Base-by-base conservation (phyloP, 2,888 invertebrate species). In the Leptogaster cylindrica region DNA sequence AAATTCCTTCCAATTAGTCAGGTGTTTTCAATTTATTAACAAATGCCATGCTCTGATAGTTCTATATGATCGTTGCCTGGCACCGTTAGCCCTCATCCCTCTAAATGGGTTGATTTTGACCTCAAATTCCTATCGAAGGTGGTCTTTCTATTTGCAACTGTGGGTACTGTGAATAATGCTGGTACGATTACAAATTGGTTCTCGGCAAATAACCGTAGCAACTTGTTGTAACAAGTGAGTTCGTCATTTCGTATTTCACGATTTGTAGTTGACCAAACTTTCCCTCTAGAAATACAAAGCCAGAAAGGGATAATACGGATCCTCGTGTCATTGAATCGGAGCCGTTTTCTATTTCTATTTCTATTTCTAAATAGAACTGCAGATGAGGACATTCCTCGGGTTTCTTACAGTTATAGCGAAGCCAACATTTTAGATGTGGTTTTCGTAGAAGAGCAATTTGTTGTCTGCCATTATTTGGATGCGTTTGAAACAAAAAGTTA, bases 161-260 rank as follows among this genome's bases (percentile, higher is more conserved):
- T 23, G 61, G 44, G 61, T 41, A 14, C 5, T 27, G 10, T 14
- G 28, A 61, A 61, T 36, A 8, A 33, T n/a, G 55, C 55, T 55
- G 55, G 55, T 39, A 16, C 12, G 12, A 23, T 20, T 18, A 4
- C 5, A 2, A 5, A 18, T 18, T 31, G 16, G 31, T 20, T 36
- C 23, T 25, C 8, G 16, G n/a, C n/a, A n/a, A n/a, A n/a, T n/a
- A n/a, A 44, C 12, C 27, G 3, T 16, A 6, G 33, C 33, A 64
- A 48, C 28, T 64, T 48, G 64, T 48, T 64, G 64, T 36, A 64
- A 64, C 64, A 64, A 64, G 64, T 64, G 64, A 48, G 36, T 48
- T 46, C 12, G 27, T 27, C 20, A 28, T 18, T 55, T 46, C 20
- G n/a, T n/a, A n/a, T n/a, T 55, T 41, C 23, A 8, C 31, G 48